Conservation (phyloP, 92 coral and sea anemone genomes). For the Plumapathes pennacea region DNA sequence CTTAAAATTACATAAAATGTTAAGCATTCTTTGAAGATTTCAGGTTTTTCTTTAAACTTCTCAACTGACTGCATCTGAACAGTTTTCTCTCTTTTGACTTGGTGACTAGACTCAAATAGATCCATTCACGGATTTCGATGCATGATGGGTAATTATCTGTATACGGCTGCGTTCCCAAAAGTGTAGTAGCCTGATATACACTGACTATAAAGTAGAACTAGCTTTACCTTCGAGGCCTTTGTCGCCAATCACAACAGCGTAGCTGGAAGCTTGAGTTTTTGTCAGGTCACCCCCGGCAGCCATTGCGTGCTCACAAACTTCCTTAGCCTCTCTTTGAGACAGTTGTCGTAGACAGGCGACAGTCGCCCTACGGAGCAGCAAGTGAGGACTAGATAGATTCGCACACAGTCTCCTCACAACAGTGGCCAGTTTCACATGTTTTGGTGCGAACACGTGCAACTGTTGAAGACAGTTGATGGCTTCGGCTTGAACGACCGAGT, state of each 20-base stretch:
- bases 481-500: conserved; percentile 95
- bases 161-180: too few species aligned
- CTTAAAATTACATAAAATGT: too few species aligned
- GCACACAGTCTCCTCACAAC: conserved; percentile 91
- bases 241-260: conserved; percentile 87
- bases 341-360: conserved; percentile 97
- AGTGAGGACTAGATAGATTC: conserved; percentile 98
- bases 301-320: conserved; percentile 97
- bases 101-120: too few species aligned
- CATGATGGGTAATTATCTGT: too few species aligned
- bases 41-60: too few species aligned
- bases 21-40: too few species aligned
- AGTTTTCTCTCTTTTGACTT: too few species aligned
- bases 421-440: conserved; percentile 87
- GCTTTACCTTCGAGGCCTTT: conserved; percentile 94
- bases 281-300: conserved; percentile 84
- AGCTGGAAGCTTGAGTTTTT: conserved; percentile 65
- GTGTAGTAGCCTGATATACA: too few species aligned
- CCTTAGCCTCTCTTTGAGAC: conserved; percentile 98
- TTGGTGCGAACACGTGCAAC: conserved; percentile 98
- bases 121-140: too few species aligned
- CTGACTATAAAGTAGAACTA: too few species aligned
- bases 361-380: conserved; percentile 92
- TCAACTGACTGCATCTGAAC: too few species aligned
- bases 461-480: conserved; percentile 99